Base-by-base conservation (phyloP, 1,140 invertebrate species). In the Phocides pigmalion region DNA sequence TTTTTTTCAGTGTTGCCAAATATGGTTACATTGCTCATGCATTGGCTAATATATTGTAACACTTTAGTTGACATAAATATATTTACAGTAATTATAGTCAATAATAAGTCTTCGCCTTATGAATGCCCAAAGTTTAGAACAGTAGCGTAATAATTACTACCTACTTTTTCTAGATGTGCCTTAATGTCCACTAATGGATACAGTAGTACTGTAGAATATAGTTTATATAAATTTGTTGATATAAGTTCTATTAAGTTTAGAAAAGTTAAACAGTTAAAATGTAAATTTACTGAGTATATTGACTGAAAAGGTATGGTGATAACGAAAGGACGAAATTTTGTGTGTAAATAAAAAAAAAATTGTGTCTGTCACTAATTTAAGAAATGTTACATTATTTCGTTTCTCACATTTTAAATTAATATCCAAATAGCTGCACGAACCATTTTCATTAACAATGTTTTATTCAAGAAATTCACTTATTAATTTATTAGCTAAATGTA, bases 131-230 rank as follows among this genome's bases (percentile, higher is more conserved):
- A 61, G 56, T 61, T 49, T 61, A 61, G 56, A 61, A 47, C 39
- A 61, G 56, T 61, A 61, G 44, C 4, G 11, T 59, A 61, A 61
- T 61, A 4, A 49, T 61, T 61, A 61, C 58, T 61, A 61, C 58
- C 58, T 61, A 61, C 58, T 47, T 61, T 49, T 49, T 61, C 58
- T 61, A 61, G 58, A 61, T 61, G 58, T 61, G 58, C 58, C 58
- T 61, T 61, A 61, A 28, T 12, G 46, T 32, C 28, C 12, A 15
- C 37, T 47, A 61, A 28, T 49, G 32, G 25, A 47, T 5, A 61
- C 22, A 15, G 11, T 58, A 28, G 22, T 49, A 61, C 25, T 19
- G 25, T 59, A 35, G 22, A 44, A 28, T n/a, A n/a, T 20, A 47
- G 41, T 41, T 28, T 44, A 20, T 44, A 17, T 22, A 58, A 58